These are phyloP conservation scores for Meliscaeva auricollis DNA, from an alignment of 2,888 invertebrate genomes.

Conservation along the genomic window DNA sequence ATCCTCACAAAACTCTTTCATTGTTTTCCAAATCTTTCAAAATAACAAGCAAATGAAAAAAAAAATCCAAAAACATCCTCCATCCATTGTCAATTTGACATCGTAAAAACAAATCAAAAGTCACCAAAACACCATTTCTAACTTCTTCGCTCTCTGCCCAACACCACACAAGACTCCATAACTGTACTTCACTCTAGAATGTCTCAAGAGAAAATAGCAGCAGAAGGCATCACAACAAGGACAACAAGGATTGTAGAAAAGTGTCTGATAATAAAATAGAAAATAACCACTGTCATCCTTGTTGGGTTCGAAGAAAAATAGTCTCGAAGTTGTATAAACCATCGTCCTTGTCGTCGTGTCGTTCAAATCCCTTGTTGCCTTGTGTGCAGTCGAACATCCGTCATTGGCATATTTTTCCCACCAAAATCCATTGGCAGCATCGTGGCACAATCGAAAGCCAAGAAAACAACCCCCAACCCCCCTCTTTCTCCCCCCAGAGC, in stretches of 20 bases:
- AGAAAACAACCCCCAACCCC: slow-evolving; percentile 1
- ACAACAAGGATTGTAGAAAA: slow-evolving; percentile 20
- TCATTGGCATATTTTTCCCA: slow-evolving; percentile 66
- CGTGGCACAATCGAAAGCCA: slow-evolving; percentile 24
- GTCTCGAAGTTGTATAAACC: slow-evolving; percentile 27
- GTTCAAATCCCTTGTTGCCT: slow-evolving; percentile 50
- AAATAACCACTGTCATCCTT: slow-evolving; percentile 59
- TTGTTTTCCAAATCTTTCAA: not conserved
- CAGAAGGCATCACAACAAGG: not conserved
- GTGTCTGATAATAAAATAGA: slow-evolving; percentile 47
- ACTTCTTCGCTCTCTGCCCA: not conserved
- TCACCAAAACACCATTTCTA: slow-evolving; percentile 32
- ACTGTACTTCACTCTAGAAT: not conserved
- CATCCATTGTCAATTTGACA: slow-evolving; percentile 8
- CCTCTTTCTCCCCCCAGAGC: not conserved
- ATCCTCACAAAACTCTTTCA: not conserved
- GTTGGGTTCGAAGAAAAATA: slow-evolving; percentile 57
- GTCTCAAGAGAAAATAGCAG: slow-evolving; percentile 2
- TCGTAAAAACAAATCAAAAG: slow-evolving; percentile 34
- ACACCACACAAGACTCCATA: not conserved
- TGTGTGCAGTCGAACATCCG: slow-evolving; percentile 55
- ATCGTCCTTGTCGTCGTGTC: slow-evolving; percentile 11
- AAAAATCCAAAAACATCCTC: not conserved
- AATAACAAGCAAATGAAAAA: not conserved
- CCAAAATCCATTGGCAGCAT: slow-evolving; percentile 52